Evolutionary conservation across 1,140 invertebrate species (phyloP).

Genomic region (Diorhabda elongata): DNA sequence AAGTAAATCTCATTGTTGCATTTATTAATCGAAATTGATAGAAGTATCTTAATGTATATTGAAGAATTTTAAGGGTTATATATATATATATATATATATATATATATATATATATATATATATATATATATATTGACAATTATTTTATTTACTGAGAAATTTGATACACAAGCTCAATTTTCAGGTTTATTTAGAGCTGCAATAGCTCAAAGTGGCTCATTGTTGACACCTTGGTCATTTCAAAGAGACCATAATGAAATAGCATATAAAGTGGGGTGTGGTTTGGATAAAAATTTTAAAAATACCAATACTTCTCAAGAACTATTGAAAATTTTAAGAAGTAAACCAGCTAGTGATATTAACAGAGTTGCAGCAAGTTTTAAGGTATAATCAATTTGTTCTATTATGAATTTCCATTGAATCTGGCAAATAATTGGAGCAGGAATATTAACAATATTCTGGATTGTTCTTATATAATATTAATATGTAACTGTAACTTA

Average conservation of each 20-base stretch:
- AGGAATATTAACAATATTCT: too few relatives aligned
- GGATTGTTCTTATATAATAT: too few relatives aligned
- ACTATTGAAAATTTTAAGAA: conserved; percentile 14
- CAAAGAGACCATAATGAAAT: conserved; percentile 10
- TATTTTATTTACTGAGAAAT: too few relatives aligned
- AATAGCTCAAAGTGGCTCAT: conserved; percentile 22
- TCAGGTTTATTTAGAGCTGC: conserved; percentile 24
- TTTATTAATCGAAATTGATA: too few relatives aligned
- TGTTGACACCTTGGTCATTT: conserved; percentile 17
- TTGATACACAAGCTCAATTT: neutral
- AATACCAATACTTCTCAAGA: conserved; percentile 13
- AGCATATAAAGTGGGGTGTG: conserved; percentile 13
- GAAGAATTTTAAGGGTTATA: too few relatives aligned
- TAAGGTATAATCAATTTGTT: neutral
- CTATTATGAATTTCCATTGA: neutral
- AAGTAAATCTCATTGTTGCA: too few relatives aligned
- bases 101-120: too few relatives aligned
- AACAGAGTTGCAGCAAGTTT: conserved; percentile 12
- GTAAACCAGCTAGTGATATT: conserved; percentile 15
- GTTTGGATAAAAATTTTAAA: conserved; percentile 17
- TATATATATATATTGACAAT: too few relatives aligned
- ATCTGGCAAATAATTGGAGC: too few relatives aligned
- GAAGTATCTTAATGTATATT: too few relatives aligned
- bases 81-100: too few relatives aligned
- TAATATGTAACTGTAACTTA: too few relatives aligned